These are phyloP conservation scores for Sinocyclocheilus anophthalmus DNA, from an alignment of 2,113 vertebrate genomes.

Conservation along the genomic window DNA sequence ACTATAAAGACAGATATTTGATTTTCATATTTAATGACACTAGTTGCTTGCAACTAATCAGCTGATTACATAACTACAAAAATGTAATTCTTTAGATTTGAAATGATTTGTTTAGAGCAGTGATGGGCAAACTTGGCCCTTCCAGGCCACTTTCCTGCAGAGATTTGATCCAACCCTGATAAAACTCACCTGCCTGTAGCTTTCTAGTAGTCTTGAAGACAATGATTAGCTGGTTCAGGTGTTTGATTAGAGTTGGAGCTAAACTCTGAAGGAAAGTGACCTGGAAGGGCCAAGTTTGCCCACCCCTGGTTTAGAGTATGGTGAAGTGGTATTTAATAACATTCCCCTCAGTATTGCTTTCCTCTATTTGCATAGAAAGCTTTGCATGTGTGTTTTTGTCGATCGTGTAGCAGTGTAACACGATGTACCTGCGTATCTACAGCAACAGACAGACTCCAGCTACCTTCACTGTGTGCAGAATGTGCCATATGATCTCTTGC, in stretches of 20 bases:
- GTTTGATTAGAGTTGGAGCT: no score
- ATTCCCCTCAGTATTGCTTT: not conserved
- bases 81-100: not conserved
- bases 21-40: not conserved
- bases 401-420: not conserved
- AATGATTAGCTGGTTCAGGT: no score
- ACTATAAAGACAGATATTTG: not conserved
- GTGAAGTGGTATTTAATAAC: not conserved
- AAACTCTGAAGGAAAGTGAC: no score
- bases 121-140: no score
- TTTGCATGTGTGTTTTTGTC: not conserved
- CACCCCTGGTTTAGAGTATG: no score
- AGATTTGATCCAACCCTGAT: no score
- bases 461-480: constrained; percentile 29
- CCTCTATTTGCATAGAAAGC: constrained; percentile 1
- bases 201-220: no score
- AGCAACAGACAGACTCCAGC: constrained; percentile 1
- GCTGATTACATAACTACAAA: not conserved
- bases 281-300: no score
- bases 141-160: no score
- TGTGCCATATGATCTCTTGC: constrained; percentile 38
- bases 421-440: not conserved
- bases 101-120: not conserved
- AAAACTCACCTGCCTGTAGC: no score
- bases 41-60: not conserved